Evolutionary conservation across 2,113 vertebrate genomes (phyloP).

Genomic region (Diadophis punctatus): DNA sequence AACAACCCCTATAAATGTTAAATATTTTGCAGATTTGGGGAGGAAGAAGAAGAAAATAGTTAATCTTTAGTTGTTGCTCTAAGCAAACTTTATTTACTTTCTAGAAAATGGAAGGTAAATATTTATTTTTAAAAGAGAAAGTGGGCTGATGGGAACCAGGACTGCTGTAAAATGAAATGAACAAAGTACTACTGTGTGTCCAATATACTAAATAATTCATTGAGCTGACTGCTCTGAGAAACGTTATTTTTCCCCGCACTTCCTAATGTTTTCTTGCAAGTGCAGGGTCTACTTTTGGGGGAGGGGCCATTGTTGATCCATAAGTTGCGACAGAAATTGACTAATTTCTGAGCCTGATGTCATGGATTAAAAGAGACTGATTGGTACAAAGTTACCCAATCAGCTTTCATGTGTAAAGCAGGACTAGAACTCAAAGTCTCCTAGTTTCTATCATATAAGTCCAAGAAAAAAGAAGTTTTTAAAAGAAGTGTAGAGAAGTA

Average conservation of each 20-base stretch:
- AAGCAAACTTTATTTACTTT: not conserved
- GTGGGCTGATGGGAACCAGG: not conserved
- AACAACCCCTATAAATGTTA: not conserved
- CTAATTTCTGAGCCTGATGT: no score
- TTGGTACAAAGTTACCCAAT: not conserved
- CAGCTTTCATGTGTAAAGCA: not conserved
- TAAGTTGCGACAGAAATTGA: no score
- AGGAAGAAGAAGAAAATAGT: not conserved
- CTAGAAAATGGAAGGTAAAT: not conserved
- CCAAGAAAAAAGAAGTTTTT: not conserved
- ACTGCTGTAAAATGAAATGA: not conserved
- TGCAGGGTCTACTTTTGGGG: no score
- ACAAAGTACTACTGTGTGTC: not conserved
- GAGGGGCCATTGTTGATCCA: no score
- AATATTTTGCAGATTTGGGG: not conserved
- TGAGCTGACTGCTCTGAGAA: not conserved
- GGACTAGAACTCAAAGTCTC: not conserved
- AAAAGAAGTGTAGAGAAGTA: not conserved
- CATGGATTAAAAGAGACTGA: no score
- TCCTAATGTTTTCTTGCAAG: no score
- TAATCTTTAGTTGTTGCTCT: not conserved
- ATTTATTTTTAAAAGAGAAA: not conserved
- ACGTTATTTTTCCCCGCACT: not conserved
- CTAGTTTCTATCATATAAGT: not conserved
- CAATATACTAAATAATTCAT: not conserved